Percentiles rank a stretch among this genome's conserved stretches.
Conservation (phyloP, 2,797 vertebrate genomes). For the Galagoides demidoff region DNA sequence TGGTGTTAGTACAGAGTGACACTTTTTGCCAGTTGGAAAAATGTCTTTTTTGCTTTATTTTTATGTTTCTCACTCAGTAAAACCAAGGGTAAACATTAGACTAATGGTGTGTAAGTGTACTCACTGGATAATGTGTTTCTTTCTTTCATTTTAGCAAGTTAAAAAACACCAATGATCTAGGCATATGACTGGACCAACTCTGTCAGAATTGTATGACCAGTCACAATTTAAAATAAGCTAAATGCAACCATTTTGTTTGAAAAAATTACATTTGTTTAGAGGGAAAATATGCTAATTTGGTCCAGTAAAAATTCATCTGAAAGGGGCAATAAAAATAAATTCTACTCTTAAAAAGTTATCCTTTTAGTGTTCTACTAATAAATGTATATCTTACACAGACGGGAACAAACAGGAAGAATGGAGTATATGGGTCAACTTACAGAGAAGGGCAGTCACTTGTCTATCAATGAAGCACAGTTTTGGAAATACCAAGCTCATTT, state of each 20-base stretch:
- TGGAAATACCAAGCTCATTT: not conserved
- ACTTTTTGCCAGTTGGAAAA: not conserved
- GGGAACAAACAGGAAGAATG: not conserved
- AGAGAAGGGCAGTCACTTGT: not conserved
- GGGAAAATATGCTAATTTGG: constrained; percentile 5
- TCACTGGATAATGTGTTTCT: not conserved
- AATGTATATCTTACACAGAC: not conserved
- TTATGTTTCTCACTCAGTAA: not conserved
- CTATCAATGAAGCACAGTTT: not conserved
- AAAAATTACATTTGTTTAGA: constrained; percentile 43
- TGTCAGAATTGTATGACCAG: not conserved
- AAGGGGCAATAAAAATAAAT: constrained; percentile 26
- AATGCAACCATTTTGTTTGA: not conserved
- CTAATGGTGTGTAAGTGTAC: not conserved
- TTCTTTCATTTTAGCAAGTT: constrained; percentile 26
- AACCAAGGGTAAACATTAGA: not conserved
- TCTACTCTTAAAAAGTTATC: not conserved
- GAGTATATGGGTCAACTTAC: not conserved
- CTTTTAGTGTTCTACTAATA: not conserved
- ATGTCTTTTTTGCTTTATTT: constrained; percentile 2
- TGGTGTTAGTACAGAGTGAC: not conserved
- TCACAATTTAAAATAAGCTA: not conserved
- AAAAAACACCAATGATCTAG: not conserved
- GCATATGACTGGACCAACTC: not conserved
- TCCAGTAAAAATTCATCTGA: constrained; percentile 17